phyloP scores from a whole-genome alignment of 2,113 vertebrate genomes.

The Gambusia affinis region DNA sequence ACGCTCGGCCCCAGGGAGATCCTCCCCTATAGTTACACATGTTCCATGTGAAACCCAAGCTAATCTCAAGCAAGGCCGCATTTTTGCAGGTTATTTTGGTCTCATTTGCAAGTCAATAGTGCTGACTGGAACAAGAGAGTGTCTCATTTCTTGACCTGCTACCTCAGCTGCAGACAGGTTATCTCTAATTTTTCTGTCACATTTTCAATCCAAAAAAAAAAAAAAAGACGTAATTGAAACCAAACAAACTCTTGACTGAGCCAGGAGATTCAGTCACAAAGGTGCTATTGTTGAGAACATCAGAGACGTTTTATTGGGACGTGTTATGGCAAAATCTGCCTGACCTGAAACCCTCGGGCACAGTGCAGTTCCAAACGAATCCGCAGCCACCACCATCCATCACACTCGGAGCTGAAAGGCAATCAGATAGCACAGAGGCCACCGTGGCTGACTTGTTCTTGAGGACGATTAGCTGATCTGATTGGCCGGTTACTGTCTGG shows the following conservation, averaged over 20 bases:
- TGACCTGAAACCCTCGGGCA: conserved; percentile 45
- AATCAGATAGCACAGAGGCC: conserved; percentile 10
- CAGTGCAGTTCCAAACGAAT: conserved; percentile 15
- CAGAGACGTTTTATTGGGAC: conserved; percentile 51
- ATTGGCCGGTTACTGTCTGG: conserved; percentile 42
- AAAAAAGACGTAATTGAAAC: conserved; percentile 30
- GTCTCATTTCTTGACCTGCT: conserved; percentile 40
- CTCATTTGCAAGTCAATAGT: conserved; percentile 77
- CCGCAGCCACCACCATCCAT: conserved; percentile 17
- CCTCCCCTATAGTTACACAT: conserved; percentile 66
- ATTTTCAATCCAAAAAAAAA: conserved; percentile 40
- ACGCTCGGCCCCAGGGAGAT: conserved; percentile 49
- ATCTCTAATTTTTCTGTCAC: conserved; percentile 42
- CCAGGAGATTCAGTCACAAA: conserved; percentile 53
- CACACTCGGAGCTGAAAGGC: conserved; percentile 28
- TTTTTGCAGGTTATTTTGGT: conserved; percentile 71
- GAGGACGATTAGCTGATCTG: conserved; percentile 39
- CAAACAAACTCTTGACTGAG: conserved; percentile 60
- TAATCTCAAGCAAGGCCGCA: conserved; percentile 62
- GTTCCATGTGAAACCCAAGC: conserved; percentile 64
- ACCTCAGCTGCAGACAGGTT: conserved; percentile 52
- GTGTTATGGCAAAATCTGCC: conserved; percentile 51
- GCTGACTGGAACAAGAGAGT: conserved; percentile 57
- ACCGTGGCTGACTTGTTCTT: conserved; percentile 34
- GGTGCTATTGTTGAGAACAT: conserved; percentile 51